A percentile compares a stretch with the other conserved stretches of the same genome.
phyloP scores from a whole-genome alignment of 1,140 invertebrate species.

The Pogonomyrmex barbatus region DNA sequence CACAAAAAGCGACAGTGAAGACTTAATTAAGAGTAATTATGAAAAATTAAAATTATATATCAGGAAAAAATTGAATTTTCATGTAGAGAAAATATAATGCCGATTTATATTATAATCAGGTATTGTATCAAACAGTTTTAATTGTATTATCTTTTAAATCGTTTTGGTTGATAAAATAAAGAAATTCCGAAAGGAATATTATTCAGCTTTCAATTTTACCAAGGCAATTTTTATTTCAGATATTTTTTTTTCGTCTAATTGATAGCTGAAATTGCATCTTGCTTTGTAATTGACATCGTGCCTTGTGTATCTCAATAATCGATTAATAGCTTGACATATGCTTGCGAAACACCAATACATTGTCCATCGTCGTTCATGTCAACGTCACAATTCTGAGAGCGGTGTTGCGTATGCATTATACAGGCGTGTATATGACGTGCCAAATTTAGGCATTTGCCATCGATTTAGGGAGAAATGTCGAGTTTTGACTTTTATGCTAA shows the following conservation, averaged over 20 bases:
- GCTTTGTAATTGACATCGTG: background rate
- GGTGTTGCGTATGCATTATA: background rate
- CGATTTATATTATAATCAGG: background rate
- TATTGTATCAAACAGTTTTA: background rate
- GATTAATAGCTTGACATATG: constrained; percentile 28
- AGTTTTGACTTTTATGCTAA: background rate
- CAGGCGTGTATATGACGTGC: background rate
- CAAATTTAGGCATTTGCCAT: background rate
- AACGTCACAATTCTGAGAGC: constrained; percentile 22
- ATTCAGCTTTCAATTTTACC: background rate
- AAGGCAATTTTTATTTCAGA: background rate
- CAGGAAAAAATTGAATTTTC: background rate
- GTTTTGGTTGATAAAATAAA: background rate
- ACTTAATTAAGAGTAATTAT: constrained; percentile 4
- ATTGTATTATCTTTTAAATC: background rate
- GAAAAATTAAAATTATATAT: background rate
- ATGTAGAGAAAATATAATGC: background rate
- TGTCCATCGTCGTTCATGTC: constrained; percentile 3
- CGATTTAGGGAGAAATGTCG: background rate
- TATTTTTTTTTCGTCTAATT: constrained; percentile 21
- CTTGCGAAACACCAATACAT: background rate
- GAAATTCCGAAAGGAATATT: background rate
- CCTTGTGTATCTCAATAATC: constrained; percentile 5
- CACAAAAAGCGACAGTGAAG: background rate
- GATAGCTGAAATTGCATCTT: background rate